phyloP scores from a whole-genome alignment of 1,140 invertebrate genomes.

The Piezodorus guildinii region DNA sequence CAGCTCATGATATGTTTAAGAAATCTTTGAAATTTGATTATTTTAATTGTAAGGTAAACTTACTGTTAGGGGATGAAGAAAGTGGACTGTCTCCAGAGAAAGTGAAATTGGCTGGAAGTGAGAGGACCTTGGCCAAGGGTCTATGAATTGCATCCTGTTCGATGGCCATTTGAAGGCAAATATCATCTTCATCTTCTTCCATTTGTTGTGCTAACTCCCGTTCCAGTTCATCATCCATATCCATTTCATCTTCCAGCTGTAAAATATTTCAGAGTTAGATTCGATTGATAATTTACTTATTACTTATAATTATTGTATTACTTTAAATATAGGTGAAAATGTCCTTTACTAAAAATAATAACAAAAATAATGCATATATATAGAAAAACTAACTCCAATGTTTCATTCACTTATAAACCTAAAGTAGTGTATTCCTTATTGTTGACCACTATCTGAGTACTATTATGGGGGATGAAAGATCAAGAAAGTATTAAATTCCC shows the following conservation, averaged over 20 bases:
- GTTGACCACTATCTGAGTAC: too few relatives aligned
- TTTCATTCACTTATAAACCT: too few relatives aligned
- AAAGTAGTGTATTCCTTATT: too few relatives aligned
- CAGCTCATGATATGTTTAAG: too few relatives aligned
- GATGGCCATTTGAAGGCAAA: conserved; percentile 42
- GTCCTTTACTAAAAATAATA: too few relatives aligned
- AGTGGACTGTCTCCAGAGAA: conserved; percentile 30
- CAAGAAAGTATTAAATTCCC: too few relatives aligned
- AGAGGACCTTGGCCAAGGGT: conserved; percentile 44
- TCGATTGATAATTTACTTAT: neutral
- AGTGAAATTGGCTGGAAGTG: conserved; percentile 47
- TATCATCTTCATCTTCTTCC: conserved; percentile 58
- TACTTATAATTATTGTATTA: too few relatives aligned
- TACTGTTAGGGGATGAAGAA: conserved; percentile 11
- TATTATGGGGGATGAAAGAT: too few relatives aligned
- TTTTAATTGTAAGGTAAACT: neutral
- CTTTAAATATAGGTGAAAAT: too few relatives aligned
- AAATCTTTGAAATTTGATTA: neutral
- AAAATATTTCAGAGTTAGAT: neutral
- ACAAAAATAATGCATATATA: too few relatives aligned
- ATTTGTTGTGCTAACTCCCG: conserved; percentile 46
- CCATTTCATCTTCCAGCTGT: conserved; percentile 87
- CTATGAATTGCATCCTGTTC: conserved; percentile 37
- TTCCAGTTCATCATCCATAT: conserved; percentile 76
- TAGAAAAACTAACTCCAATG: too few relatives aligned